A percentile compares a stretch with the other conserved stretches of the same genome.
phyloP scores from a whole-genome alignment of 2,797 vertebrate species.

The Muscicapa striata region DNA sequence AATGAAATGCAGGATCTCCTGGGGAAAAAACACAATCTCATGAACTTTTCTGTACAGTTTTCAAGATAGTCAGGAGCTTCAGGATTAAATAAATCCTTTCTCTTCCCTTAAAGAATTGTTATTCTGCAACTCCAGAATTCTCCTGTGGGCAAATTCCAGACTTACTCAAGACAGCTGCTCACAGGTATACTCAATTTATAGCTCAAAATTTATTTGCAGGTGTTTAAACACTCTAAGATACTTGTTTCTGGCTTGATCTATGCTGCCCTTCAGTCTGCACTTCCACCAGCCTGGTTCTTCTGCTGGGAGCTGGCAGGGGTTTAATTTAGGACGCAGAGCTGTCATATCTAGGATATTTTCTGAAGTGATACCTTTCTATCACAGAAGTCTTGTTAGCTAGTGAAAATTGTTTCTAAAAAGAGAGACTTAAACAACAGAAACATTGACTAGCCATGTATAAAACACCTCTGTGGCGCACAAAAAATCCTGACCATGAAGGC shows the following conservation, averaged over 20 bases:
- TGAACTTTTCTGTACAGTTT: not conserved
- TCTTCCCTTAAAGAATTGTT: not conserved
- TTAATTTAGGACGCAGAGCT: conserved; percentile 67
- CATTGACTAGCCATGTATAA: conserved; percentile 22
- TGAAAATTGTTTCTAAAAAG: conserved; percentile 45
- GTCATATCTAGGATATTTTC: not conserved
- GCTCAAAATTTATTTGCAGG: not conserved
- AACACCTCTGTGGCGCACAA: conserved; percentile 7
- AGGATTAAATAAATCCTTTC: not conserved
- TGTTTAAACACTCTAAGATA: not conserved
- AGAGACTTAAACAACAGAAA: conserved; percentile 32
- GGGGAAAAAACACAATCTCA: not conserved
- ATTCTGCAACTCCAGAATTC: not conserved
- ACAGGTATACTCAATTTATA: not conserved
- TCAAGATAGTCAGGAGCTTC: not conserved
- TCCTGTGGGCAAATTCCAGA: not conserved
- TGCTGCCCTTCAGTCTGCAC: not conserved
- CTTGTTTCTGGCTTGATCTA: not conserved
- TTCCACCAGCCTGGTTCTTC: not conserved
- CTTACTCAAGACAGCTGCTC: not conserved
- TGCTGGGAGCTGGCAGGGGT: conserved; percentile 12
- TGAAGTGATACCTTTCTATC: conserved; percentile 53
- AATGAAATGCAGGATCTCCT: conserved; percentile 17
- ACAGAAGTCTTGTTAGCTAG: conserved; percentile 64
- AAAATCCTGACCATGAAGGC: not conserved